Evolutionary conservation across 2,888 invertebrate species (phyloP).

Genomic region (Chrysotoxum bicinctum): DNA sequence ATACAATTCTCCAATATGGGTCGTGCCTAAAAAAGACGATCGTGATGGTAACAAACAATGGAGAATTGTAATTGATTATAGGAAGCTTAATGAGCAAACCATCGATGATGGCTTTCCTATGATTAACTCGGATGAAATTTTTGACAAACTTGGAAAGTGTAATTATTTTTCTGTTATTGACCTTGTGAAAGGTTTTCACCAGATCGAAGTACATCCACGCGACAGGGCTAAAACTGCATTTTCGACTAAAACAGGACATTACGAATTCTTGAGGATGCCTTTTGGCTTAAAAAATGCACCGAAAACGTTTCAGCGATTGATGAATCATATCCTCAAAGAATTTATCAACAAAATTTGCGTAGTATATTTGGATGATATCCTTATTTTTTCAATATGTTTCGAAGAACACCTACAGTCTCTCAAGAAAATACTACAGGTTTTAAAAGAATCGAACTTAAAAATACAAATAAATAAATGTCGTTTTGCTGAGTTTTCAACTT

Average conservation of each 20-base stretch:
- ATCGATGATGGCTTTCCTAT: conserved; percentile 72
- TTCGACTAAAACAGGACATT: conserved; percentile 60
- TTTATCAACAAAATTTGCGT: too few species aligned
- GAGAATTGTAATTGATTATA: neutral
- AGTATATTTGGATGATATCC: too few species aligned
- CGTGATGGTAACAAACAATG: neutral
- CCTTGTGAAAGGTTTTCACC: conserved; percentile 50
- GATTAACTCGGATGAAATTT: conserved; percentile 70
- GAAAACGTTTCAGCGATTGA: too few species aligned
- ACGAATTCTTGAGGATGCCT: conserved; percentile 44
- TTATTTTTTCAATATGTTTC: too few species aligned
- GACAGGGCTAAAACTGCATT: conserved; percentile 2
- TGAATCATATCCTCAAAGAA: too few species aligned
- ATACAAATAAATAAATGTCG: too few species aligned
- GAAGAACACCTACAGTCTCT: too few species aligned
- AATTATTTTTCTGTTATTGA: conserved; percentile 67
- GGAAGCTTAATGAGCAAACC: neutral
- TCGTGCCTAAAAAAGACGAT: conserved; percentile 40
- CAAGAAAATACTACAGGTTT: too few species aligned
- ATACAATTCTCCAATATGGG: conserved; percentile 67
- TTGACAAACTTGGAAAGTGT: neutral
- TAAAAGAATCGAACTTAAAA: too few species aligned
- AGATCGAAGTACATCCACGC: neutral
- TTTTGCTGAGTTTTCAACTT: too few species aligned
- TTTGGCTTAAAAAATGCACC: too few species aligned